phyloP scores from a whole-genome alignment of 2,113 vertebrate genomes.

The Chamaetylas fuelleborni region DNA sequence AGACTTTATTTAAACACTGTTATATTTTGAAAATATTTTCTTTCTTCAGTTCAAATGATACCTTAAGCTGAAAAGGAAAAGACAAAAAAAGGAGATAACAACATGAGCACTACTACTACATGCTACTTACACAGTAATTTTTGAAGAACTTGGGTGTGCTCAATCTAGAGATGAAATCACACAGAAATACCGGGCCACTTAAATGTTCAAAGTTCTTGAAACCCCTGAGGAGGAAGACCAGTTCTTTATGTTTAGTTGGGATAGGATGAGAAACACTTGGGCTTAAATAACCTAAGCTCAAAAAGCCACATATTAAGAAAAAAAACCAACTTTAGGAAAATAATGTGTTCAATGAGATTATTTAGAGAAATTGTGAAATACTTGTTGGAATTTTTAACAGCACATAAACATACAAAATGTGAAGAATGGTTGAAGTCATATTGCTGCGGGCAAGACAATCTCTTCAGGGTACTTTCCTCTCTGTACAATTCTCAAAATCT shows the following conservation, averaged over 20 bases:
- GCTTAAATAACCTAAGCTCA: neutral
- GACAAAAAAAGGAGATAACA: neutral
- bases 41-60: neutral
- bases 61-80: neutral
- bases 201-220: neutral
- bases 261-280: neutral
- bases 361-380: neutral
- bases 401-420: neutral
- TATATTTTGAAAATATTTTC: neutral
- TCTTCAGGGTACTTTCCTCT: neutral
- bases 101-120: neutral
- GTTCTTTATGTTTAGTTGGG: neutral
- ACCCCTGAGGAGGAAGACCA: neutral
- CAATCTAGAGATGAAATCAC: neutral
- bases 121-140: neutral
- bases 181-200: neutral
- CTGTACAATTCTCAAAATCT: neutral
- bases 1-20: neutral
- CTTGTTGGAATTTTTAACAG: neutral
- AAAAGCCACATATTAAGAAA: neutral
- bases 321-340: accelerated
- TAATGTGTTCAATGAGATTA: neutral
- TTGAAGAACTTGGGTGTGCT: neutral
- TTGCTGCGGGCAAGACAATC: neutral
- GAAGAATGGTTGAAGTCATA: neutral